phyloP scores from a whole-genome alignment of 2,797 vertebrate species.

The Cirrhinus molitorella region DNA sequence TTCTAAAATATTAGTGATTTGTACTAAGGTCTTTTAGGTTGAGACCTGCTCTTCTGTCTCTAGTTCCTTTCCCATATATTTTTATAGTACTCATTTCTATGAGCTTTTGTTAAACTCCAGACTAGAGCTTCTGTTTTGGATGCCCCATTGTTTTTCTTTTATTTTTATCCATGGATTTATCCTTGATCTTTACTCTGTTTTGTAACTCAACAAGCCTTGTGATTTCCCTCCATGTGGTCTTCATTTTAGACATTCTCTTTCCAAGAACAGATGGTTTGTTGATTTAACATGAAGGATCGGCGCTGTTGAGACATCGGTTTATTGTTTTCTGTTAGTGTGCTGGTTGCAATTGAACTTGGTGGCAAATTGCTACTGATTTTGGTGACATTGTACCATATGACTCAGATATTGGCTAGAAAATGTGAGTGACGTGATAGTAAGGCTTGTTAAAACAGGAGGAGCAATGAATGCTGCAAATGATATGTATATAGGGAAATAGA shows the following conservation, averaged over 20 bases:
- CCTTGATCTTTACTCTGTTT: neutral
- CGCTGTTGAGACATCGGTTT: neutral
- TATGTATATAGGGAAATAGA: neutral
- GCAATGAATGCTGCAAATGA: neutral
- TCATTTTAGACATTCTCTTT: conserved; percentile 11
- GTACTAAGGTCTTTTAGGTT: neutral
- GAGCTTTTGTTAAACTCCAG: neutral
- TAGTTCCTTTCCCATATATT: neutral
- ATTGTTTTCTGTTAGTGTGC: neutral
- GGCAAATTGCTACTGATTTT: neutral
- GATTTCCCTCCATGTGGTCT: conserved; percentile 1
- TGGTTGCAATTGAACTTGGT: neutral
- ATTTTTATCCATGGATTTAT: neutral
- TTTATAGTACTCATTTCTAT: neutral
- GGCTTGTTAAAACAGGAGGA: neutral
- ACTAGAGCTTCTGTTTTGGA: neutral
- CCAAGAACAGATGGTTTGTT: neutral
- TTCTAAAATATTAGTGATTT: neutral
- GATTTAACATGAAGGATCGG: neutral
- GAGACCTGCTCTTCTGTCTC: neutral
- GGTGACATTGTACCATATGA: neutral
- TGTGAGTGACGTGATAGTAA: neutral
- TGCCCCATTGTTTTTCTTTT: neutral
- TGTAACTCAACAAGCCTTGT: neutral
- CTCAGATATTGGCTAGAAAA: neutral